Percentiles rank a stretch among this genome's conserved stretches.
phyloP scores from a whole-genome alignment of 2,888 invertebrate species.

The Philhelius pedissequus region DNA sequence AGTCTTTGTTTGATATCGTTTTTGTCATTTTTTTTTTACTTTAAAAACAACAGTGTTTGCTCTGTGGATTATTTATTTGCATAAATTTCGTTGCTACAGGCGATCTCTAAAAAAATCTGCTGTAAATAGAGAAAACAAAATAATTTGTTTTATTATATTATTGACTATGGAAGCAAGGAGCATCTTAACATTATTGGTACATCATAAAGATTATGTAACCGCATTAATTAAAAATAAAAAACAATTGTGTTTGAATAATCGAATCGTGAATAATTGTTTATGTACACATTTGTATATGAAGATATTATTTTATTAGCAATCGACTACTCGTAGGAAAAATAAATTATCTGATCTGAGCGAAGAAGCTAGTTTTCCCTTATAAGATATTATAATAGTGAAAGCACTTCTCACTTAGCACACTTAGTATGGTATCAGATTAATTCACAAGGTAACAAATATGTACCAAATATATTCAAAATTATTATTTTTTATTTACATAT shows the following conservation, averaged over 20 bases:
- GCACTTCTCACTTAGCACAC: neutral
- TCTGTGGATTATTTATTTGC: constrained; percentile 22
- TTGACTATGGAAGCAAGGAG: neutral
- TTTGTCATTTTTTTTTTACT: constrained; percentile 15
- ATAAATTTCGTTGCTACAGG: constrained; percentile 45
- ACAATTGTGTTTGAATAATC: neutral
- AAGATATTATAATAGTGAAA: too few relatives aligned
- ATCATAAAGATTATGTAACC: constrained; percentile 25
- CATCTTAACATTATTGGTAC: constrained; percentile 2
- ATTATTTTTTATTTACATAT: too few relatives aligned
- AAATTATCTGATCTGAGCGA: neutral
- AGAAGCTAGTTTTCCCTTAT: neutral
- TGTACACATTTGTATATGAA: neutral
- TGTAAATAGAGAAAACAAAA: constrained; percentile 14
- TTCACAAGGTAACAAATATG: too few relatives aligned
- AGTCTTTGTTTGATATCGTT: constrained; percentile 14
- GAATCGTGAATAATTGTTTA: neutral
- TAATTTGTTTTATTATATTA: neutral
- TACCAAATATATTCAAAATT: too few relatives aligned
- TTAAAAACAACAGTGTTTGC: constrained; percentile 10
- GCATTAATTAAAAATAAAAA: neutral
- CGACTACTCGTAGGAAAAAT: neutral
- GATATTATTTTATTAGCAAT: neutral
- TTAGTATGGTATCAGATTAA: neutral
- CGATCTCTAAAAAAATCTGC: constrained; percentile 57